phyloP scores from a whole-genome alignment of 2,797 vertebrate species.

The Eleutherodactylus coqui region DNA sequence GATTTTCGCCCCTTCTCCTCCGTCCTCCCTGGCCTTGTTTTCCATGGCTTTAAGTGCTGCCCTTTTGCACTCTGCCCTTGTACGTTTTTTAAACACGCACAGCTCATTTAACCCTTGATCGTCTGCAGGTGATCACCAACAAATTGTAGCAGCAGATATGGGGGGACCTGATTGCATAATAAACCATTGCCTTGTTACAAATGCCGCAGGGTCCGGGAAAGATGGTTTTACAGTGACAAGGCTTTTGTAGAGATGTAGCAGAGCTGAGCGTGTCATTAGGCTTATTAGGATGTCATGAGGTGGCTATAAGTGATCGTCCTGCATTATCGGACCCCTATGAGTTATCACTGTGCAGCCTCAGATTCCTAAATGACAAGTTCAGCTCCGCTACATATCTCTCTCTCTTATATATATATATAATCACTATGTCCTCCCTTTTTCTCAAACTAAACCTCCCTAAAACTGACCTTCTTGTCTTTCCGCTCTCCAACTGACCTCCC shows the following conservation, averaged over 20 bases:
- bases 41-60: not conserved
- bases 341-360: too few species aligned
- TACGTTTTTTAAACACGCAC: not conserved
- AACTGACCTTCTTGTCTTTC: too few species aligned
- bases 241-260: not conserved
- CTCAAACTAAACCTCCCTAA: too few species aligned
- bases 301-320: too few species aligned
- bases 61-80: not conserved
- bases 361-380: too few species aligned
- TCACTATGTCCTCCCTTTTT: too few species aligned
- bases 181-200: not conserved
- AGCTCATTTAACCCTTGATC: not conserved
- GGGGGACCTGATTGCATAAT: not conserved
- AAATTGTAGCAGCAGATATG: not conserved
- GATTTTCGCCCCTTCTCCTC: not conserved
- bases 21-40: not conserved
- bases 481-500: too few species aligned
- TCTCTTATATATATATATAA: too few species aligned
- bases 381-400: too few species aligned
- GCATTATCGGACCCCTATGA: too few species aligned
- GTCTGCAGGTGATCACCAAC: not conserved
- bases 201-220: not conserved
- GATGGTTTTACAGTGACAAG: not conserved
- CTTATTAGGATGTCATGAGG: too few species aligned
- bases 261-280: not conserved